These are phyloP conservation scores for Chalcosyrphus nemorum DNA, from an alignment of 2,888 invertebrate genomes.

Conservation along the genomic window DNA sequence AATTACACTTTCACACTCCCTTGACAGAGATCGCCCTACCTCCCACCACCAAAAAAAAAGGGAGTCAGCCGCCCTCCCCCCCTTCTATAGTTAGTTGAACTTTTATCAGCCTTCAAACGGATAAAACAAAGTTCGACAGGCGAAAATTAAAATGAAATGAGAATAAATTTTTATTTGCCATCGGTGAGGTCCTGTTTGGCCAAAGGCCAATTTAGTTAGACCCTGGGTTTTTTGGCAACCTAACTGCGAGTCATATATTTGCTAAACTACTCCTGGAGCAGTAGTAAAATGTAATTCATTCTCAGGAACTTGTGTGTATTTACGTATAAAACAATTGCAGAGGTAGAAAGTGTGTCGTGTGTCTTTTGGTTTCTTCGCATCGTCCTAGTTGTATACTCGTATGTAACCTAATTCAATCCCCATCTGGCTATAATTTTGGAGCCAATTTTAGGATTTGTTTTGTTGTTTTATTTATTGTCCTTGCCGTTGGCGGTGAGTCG, in stretches of 20 bases:
- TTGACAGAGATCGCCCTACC: not conserved
- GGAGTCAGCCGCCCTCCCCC: not conserved
- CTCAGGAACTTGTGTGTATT: slow-evolving; percentile 13
- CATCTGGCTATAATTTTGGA: slow-evolving; percentile 54
- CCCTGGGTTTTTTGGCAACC: slow-evolving; percentile 57
- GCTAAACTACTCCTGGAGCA: slow-evolving; percentile 9
- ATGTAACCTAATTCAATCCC: slow-evolving; percentile 41
- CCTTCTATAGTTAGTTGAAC: slow-evolving; percentile 22
- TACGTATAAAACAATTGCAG: slow-evolving; percentile 61
- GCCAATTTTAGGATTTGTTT: slow-evolving; percentile 66
- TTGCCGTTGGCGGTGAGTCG: not conserved
- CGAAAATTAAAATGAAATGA: slow-evolving; percentile 64
- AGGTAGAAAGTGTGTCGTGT: slow-evolving; percentile 52
- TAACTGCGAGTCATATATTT: slow-evolving; percentile 50
- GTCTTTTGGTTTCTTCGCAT: not conserved
- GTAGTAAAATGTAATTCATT: slow-evolving; percentile 53
- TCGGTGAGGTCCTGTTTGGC: slow-evolving; percentile 46
- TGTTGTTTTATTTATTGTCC: slow-evolving; percentile 52
- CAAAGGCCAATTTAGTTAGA: slow-evolving; percentile 49
- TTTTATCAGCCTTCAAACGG: slow-evolving; percentile 38
- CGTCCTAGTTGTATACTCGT: no score
- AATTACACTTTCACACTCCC: slow-evolving; percentile 44
- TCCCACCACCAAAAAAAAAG: no score
- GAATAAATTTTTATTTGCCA: slow-evolving; percentile 37
- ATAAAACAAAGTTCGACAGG: slow-evolving; percentile 62